phyloP scores from a whole-genome alignment of 2,888 invertebrate genomes.

The Sclerodermus sp. region DNA sequence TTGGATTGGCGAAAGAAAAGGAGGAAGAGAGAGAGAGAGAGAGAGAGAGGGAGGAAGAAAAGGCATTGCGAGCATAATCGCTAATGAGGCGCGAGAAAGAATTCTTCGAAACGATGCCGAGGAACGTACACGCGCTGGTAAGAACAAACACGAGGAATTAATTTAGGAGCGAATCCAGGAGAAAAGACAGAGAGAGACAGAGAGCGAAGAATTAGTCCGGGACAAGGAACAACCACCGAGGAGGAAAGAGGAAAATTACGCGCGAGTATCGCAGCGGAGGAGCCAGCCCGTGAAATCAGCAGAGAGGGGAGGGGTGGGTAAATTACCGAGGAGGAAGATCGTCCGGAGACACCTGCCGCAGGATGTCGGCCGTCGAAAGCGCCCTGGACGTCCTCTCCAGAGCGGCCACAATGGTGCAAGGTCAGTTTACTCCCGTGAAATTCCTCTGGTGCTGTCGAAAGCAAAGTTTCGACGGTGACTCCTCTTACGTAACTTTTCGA shows the following conservation, averaged over 20 bases:
- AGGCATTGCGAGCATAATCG: too few relatives aligned
- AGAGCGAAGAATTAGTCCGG: too few relatives aligned
- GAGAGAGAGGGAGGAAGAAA: background rate
- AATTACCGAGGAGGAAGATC: constrained; percentile 27
- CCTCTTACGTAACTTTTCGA: too few relatives aligned
- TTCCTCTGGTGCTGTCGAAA: too few relatives aligned
- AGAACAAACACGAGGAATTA: too few relatives aligned
- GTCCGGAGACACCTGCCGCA: too few relatives aligned
- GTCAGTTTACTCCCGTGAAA: constrained; percentile 35
- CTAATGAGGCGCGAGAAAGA: background rate
- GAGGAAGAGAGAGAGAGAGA: constrained; percentile 1
- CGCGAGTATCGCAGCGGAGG: too few relatives aligned
- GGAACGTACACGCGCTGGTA: too few relatives aligned
- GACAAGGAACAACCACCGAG: too few relatives aligned
- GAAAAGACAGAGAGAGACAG: background rate
- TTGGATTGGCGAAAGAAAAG: constrained; percentile 1
- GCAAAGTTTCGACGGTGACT: too few relatives aligned
- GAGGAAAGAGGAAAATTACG: too few relatives aligned
- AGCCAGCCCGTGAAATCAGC: background rate
- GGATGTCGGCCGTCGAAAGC: constrained; percentile 76
- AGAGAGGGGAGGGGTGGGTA: background rate
- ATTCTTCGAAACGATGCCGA: background rate
- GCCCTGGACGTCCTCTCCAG: constrained; percentile 85
- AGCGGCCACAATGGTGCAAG: constrained; percentile 87
- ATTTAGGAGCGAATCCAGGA: too few relatives aligned